phyloP scores from a whole-genome alignment of 2,888 invertebrate genomes.

The Branchellion lobata region DNA sequence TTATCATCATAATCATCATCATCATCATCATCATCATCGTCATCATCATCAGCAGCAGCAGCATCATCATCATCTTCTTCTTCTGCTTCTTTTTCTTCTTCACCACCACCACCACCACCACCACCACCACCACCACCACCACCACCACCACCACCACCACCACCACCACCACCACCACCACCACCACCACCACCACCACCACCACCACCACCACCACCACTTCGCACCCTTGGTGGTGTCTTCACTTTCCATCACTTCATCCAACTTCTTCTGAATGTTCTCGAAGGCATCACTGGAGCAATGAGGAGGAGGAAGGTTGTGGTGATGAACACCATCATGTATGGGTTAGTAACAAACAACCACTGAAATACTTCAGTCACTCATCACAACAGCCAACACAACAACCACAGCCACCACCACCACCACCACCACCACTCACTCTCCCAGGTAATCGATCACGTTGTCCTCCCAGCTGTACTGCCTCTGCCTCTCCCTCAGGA shows the following conservation, averaged over 20 bases:
- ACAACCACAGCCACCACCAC: no score
- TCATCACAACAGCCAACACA: background rate
- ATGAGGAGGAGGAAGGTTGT: background rate
- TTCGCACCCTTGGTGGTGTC: background rate
- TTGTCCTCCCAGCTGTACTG: conserved; percentile 44
- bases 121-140: background rate
- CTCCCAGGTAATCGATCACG: conserved; percentile 44
- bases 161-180: background rate
- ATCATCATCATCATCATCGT: background rate
- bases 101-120: background rate
- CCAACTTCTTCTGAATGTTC: conserved; percentile 42
- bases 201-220: background rate
- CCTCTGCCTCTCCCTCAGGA: conserved; percentile 21
- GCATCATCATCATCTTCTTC: no score
- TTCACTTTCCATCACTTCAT: conserved; percentile 27
- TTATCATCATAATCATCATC: background rate
- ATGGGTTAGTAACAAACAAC: background rate
- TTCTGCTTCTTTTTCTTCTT: background rate
- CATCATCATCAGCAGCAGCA: background rate
- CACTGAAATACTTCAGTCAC: background rate
- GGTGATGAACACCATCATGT: background rate
- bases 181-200: background rate
- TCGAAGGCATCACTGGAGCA: conserved; percentile 39
- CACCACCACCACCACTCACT: background rate
- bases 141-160: background rate